These are phyloP conservation scores for Petrolisthes manimaculis DNA, from an alignment of 2,888 invertebrate genomes.

Conservation along the genomic window DNA sequence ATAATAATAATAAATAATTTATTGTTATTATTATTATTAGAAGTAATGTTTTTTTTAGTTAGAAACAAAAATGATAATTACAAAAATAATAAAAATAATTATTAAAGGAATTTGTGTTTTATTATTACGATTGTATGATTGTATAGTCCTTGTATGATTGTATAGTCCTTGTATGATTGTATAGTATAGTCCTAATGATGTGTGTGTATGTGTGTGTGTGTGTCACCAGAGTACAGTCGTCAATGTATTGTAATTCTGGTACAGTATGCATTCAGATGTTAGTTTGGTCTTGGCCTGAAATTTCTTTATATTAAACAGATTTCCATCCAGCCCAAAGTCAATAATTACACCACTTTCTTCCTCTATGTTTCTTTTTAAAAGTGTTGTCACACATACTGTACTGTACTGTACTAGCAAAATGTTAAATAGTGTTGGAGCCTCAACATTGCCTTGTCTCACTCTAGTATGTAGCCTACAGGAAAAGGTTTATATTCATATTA, in stretches of 20 bases:
- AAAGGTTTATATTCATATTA: background rate
- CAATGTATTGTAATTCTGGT: background rate
- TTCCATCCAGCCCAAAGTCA: background rate
- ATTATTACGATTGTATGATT: too few relatives aligned
- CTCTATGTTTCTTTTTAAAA: background rate
- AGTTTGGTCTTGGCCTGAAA: background rate
- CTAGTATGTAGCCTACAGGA: background rate
- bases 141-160: too few relatives aligned
- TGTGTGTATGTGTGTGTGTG: too few relatives aligned
- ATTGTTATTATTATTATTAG: too few relatives aligned
- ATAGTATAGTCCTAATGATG: too few relatives aligned
- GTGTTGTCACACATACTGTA: background rate
- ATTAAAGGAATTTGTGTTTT: too few relatives aligned
- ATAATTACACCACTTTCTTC: background rate
- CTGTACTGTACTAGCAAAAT: background rate
- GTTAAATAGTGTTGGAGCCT: background rate
- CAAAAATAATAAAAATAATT: too few relatives aligned
- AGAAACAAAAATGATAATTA: too few relatives aligned
- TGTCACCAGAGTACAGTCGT: background rate
- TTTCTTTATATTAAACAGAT: background rate
- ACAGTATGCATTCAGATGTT: background rate
- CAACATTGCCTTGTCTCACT: constrained; percentile 11
- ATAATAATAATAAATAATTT: too few relatives aligned
- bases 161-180: too few relatives aligned
- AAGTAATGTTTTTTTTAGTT: too few relatives aligned